A percentile compares a stretch with the other conserved stretches of the same genome.
Evolutionary conservation across 2,797 vertebrate species (phyloP).

Genomic region (Iguana delicatissima): DNA sequence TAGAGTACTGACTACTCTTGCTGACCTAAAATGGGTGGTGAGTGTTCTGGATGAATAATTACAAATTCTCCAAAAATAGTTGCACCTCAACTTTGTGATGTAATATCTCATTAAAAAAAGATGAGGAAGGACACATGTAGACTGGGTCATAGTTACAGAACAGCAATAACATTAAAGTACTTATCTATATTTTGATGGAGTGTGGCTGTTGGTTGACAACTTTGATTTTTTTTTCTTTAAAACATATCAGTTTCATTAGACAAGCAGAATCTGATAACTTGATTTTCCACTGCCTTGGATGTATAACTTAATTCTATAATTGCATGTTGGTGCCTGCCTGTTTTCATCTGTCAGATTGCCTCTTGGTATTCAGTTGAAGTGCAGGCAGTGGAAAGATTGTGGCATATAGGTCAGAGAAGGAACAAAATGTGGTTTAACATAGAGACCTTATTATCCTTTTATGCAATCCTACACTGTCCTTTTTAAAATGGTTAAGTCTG

Average conservation of each 20-base stretch:
- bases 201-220: background rate
- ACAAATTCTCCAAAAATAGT: background rate
- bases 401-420: background rate
- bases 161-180: background rate
- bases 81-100: too few relatives aligned
- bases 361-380: background rate
- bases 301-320: conserved; percentile 1
- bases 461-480: background rate
- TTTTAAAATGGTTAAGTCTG: background rate
- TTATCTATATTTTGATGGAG: background rate
- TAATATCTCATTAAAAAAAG: too few relatives aligned
- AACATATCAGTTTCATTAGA: background rate
- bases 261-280: background rate
- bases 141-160: background rate
- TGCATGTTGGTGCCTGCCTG: background rate
- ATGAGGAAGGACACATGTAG: background rate
- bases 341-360: background rate
- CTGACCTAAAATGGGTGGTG: too few relatives aligned
- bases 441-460: background rate
- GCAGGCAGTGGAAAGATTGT: background rate
- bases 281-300: background rate
- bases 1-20: too few relatives aligned
- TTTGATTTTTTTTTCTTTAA: background rate
- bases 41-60: background rate
- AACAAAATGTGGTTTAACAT: background rate